Percentiles rank a stretch among this genome's conserved stretches.
Conservation (phyloP, 2,888 invertebrate genomes). For the Sarcophaga rosellei region DNA sequence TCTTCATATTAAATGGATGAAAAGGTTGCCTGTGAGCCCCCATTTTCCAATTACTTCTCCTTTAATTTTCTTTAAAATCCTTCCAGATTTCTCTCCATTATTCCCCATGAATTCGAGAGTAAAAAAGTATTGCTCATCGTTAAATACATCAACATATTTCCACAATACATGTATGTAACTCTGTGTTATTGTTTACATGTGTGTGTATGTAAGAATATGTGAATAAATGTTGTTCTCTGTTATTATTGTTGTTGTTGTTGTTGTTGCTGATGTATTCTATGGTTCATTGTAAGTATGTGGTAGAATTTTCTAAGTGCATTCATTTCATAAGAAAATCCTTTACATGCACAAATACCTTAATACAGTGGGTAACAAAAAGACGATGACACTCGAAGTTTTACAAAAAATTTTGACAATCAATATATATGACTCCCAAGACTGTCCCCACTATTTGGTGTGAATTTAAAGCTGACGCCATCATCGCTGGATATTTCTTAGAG, state of each 20-base stretch:
- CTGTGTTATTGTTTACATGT: background rate
- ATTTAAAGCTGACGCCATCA: no score
- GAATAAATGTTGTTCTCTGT: background rate
- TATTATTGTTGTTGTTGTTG: background rate
- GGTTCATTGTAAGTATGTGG: constrained; percentile 8
- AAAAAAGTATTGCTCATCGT: constrained; percentile 15
- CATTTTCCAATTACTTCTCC: background rate
- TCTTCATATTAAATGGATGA: no score
- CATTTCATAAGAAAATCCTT: constrained; percentile 14
- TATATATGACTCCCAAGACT: no score
- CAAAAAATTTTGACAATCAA: no score
- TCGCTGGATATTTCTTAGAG: no score
- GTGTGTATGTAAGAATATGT: background rate
- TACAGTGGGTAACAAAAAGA: background rate
- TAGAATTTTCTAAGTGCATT: constrained; percentile 46
- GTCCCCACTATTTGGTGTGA: no score
- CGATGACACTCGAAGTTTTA: background rate
- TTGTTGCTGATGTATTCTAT: constrained; percentile 2
- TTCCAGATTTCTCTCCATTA: background rate
- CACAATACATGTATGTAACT: background rate
- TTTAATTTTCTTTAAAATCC: background rate
- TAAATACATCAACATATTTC: constrained; percentile 39
- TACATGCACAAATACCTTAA: constrained; percentile 2
- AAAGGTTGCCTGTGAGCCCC: background rate
- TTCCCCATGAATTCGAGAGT: constrained; percentile 25